Evolutionary conservation across 2,888 invertebrate genomes (phyloP), one percentile per base, ranked within the genome.

Genomic region (Mythimna lalbum): DNA sequence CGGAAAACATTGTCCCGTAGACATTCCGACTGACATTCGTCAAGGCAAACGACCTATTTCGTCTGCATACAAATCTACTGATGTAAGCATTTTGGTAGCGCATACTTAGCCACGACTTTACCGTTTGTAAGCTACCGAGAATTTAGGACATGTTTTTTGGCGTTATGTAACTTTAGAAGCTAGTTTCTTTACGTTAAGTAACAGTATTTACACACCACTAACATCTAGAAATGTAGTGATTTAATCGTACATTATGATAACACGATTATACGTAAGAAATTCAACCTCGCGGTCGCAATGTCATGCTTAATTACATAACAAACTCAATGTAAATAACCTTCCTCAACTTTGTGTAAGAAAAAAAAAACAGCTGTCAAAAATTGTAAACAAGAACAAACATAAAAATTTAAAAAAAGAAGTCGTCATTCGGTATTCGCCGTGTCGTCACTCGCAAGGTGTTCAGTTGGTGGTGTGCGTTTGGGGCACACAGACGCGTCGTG

Each of bases 381-480:
- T 62, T 73, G 79, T 70, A 76, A 78, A 79, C 82, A 79, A 72
- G 73, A 79, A 79, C 61, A 61, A 61, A 82, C 69, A 63, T 73
- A n/a, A 57, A 55, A 63, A 75, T 73, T 61, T 9, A 63, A 82
- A 83, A 82, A 80, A 73, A 75, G 73, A 81, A 72, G 65, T 67
- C 72, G 63, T 73, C 71, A 73, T 76, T 85, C 76, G 75, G 80
- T 78, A 69, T 78, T 69, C 39, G 75, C 57, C 62, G 70, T 83
- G 73, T 78, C 75, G 76, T 78, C 84, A 75, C 78, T 83, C 79
- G 87, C 81, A 86, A 86, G 84, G 87, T 86, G 87, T 82, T 76
- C 73, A 63, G 63, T 69, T 69, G 66, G 33, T 21, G 39, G 78
- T 83, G 82, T 83, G 80, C 67, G 80, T 73, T 70, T 61, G 27